Conservation (phyloP, 1,140 invertebrate genomes). For the Drosophila triauraria region DNA sequence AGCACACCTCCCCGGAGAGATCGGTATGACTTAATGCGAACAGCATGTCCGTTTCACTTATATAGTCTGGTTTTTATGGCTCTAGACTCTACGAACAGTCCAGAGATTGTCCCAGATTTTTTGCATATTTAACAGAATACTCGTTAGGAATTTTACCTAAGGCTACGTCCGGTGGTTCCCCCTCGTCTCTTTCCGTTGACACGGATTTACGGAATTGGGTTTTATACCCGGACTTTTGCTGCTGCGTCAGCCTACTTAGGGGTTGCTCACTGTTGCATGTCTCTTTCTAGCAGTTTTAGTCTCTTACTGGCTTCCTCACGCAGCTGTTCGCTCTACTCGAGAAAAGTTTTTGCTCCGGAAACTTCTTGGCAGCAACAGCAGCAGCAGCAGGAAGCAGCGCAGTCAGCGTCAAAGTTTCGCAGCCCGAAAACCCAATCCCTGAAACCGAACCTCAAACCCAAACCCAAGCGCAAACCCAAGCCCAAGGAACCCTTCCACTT, state of each 20-base stretch:
- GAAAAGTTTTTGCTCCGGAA: conserved; percentile 69
- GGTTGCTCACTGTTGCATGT: conserved; percentile 59
- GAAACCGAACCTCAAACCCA: conserved; percentile 20
- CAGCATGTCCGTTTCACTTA: conserved; percentile 62
- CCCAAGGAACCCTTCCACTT: conserved; percentile 62
- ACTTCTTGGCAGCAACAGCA: conserved; percentile 59
- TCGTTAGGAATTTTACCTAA: not conserved
- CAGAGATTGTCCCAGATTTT: not conserved
- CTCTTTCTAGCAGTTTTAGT: conserved; percentile 25
- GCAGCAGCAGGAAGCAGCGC: conserved; percentile 28
- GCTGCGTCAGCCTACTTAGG: conserved; percentile 52
- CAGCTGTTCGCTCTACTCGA: conserved; percentile 49
- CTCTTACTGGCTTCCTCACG: conserved; percentile 10
- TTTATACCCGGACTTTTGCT: conserved; percentile 51
- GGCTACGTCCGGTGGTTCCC: conserved; percentile 2
- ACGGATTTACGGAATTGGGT: conserved; percentile 67
- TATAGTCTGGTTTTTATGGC: not conserved
- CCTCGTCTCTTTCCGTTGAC: conserved; percentile 13
- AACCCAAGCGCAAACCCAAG: conserved; percentile 13
- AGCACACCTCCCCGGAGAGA: conserved; percentile 27
- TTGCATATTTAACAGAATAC: not conserved
- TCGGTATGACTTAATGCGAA: conserved; percentile 70
- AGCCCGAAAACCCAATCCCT: conserved; percentile 44
- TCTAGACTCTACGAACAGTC: too few species aligned
- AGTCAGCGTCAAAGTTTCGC: conserved; percentile 55